phyloP scores from a whole-genome alignment of 2,888 invertebrate genomes.

The Eilema griseolum region DNA sequence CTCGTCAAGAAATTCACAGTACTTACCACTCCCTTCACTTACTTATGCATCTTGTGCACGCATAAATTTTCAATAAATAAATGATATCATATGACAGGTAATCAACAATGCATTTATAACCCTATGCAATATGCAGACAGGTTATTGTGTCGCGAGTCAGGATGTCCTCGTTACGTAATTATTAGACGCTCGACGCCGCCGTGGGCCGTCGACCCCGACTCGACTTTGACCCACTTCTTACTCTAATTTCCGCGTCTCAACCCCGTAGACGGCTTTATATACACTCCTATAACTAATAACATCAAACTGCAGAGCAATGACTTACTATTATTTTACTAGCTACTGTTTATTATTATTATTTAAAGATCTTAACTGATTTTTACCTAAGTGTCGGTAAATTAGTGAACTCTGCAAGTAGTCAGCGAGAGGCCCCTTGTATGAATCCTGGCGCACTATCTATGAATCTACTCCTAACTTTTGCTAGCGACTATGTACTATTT shows the following conservation, averaged over 20 bases:
- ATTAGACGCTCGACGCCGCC: slow-evolving; percentile 71
- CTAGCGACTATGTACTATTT: too few relatives aligned
- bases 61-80: neutral
- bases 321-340: neutral
- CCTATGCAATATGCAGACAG: slow-evolving; percentile 42
- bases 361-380: too few relatives aligned
- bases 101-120: slow-evolving; percentile 5
- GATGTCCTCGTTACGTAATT: slow-evolving; percentile 80
- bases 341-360: neutral
- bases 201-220: slow-evolving; percentile 75
- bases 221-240: slow-evolving; percentile 85
- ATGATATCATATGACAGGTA: neutral
- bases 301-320: slow-evolving; percentile 8
- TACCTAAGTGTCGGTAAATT: too few relatives aligned
- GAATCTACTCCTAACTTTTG: too few relatives aligned
- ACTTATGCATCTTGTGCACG: neutral
- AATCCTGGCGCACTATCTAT: too few relatives aligned
- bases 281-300: slow-evolving; percentile 57
- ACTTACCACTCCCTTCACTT: neutral
- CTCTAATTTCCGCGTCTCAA: slow-evolving; percentile 83
- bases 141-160: slow-evolving; percentile 56
- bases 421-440: too few relatives aligned
- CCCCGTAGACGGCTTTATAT: slow-evolving; percentile 70
- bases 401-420: too few relatives aligned
- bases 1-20: neutral